Evolutionary conservation across 2,797 vertebrate genomes (phyloP), one percentile per base, ranked within the genome.

Genomic region (Lycodopsis pacificus): DNA sequence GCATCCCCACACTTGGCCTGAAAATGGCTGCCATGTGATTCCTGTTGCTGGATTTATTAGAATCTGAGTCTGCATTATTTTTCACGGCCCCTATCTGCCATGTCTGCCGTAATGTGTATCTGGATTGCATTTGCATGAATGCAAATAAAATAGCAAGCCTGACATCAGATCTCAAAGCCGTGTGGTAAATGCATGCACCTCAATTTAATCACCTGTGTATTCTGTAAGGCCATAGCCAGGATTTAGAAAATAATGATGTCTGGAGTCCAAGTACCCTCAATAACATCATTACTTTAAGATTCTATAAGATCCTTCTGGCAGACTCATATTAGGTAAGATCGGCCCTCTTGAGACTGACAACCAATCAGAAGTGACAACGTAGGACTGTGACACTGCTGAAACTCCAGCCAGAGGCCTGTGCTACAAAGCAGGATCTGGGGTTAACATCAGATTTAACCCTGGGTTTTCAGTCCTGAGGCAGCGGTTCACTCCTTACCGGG

Each of bases 21-120:
- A 13, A 53, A 81, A 76, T 56, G 13, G 32, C 34, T 42, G 46
- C 73, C n/a, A 30, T 69, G 30, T 75, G 32, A 38, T 68, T 88
- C 32, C 15, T 51, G 14, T 73, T 40, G 32, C 17, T 64, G 27
- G 10, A 82, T 57, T 25, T 53, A 67, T 68, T 73, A 30, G 68
- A 64, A 65, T 62, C 15, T 54, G 22, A 66, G 46, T 54, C 22
- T 54, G 56, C 27, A 71, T 73, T 48, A 40, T 72, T 59, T 49
- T 48, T 30, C 17, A 57, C 9, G 36, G 20, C 44, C 20, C 48
- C 30, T 27, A 27, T 27, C 27, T 27, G 27, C 20, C 42, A 30
- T 51, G 9, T 64, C 12, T 58, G 70, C 25, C 8, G 20, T 44
- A 4, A 30, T 22, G 15, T 57, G 51, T 36, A 19, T 63, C 6